phyloP scores from a whole-genome alignment of 2,888 invertebrate species.

The Smittia aterrima region DNA sequence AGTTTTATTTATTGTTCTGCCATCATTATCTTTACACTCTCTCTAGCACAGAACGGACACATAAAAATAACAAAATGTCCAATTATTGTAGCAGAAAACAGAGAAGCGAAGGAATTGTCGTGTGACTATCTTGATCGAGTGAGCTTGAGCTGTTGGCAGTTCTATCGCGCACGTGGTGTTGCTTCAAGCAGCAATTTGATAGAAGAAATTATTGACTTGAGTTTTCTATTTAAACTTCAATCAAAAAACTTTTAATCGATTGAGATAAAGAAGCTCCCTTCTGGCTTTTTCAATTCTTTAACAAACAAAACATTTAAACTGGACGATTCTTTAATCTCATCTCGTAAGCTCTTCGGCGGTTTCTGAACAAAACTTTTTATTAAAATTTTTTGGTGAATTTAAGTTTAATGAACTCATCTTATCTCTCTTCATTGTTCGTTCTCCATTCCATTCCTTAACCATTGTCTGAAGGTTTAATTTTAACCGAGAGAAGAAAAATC shows the following conservation, averaged over 20 bases:
- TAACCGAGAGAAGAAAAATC: conserved; percentile 10
- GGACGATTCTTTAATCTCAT: too few species aligned
- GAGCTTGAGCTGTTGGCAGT: neutral
- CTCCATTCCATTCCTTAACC: neutral
- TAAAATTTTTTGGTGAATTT: too few species aligned
- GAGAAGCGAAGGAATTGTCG: conserved; percentile 26
- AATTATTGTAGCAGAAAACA: conserved; percentile 30
- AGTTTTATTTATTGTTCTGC: conserved; percentile 25
- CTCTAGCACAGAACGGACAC: conserved; percentile 12
- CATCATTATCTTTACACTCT: conserved; percentile 37
- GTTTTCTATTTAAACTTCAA: neutral
- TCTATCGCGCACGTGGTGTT: neutral
- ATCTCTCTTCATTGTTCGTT: neutral
- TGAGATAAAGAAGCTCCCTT: neutral
- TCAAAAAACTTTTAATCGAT: conserved; percentile 18
- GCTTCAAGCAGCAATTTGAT: neutral
- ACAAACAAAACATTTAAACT: neutral
- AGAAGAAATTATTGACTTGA: neutral
- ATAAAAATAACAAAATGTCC: conserved; percentile 39
- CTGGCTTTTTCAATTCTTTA: neutral
- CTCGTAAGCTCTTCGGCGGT: too few species aligned
- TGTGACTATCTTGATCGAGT: conserved; percentile 37
- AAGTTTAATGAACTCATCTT: conserved; percentile 23
- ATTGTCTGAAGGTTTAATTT: neutral
- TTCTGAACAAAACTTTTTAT: too few species aligned